These are phyloP conservation scores for Myiozetetes cayanensis DNA, from an alignment of 2,113 vertebrate genomes.

Conservation along the genomic window DNA sequence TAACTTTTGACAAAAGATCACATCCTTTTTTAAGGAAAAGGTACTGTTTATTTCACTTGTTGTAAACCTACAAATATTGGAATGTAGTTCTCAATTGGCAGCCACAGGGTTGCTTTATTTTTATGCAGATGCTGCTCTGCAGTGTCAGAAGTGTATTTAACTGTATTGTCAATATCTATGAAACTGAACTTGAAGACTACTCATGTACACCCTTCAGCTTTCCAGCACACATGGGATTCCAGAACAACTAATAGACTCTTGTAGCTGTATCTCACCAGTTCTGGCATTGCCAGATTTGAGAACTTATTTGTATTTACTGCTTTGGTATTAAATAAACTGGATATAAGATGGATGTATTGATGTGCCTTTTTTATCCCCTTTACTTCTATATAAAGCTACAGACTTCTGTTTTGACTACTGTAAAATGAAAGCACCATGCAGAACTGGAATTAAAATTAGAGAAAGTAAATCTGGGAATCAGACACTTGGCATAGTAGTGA, in stretches of 20 bases:
- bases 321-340: constrained; percentile 33
- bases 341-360: background rate
- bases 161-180: background rate
- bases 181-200: background rate
- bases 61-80: background rate
- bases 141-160: background rate
- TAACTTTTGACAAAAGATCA: background rate
- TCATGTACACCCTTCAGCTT: background rate
- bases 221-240: background rate
- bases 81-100: background rate
- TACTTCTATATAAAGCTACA: background rate
- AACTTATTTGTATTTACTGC: background rate
- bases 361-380: background rate
- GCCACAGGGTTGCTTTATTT: background rate
- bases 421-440: background rate
- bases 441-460: background rate
- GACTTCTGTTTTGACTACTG: background rate
- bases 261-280: background rate
- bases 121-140: background rate
- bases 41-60: background rate
- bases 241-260: background rate
- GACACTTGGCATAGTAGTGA: background rate
- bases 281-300: background rate
- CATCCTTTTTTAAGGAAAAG: background rate
- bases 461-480: background rate